Conservation (phyloP, 2,888 invertebrate species). For the Perithous albicinctus region DNA sequence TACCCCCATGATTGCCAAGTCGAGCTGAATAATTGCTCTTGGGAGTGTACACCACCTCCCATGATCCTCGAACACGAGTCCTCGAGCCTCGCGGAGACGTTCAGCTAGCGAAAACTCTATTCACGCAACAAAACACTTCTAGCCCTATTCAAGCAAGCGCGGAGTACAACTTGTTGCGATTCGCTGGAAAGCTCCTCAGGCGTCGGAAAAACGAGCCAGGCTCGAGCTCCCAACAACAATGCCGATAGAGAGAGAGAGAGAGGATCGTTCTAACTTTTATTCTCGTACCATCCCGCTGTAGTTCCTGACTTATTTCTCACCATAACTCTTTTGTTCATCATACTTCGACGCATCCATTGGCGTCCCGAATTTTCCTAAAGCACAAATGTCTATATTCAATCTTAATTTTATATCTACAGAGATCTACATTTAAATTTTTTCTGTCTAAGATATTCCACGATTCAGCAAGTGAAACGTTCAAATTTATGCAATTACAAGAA, state of each 20-base stretch:
- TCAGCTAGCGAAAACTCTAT: conserved; percentile 7
- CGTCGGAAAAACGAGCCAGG: conserved; percentile 18
- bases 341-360: neutral
- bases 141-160: conserved; percentile 15
- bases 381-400: neutral
- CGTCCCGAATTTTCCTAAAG: neutral
- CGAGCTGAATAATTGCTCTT: conserved; percentile 24
- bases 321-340: neutral
- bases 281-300: neutral
- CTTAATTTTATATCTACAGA: neutral
- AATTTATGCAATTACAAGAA: no score
- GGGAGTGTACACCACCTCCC: neutral
- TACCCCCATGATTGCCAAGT: neutral
- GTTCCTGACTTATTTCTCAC: neutral
- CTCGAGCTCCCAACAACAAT: conserved; percentile 27
- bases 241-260: neutral
- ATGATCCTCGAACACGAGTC: conserved; percentile 30
- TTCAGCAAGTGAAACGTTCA: no score
- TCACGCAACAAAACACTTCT: conserved; percentile 34
- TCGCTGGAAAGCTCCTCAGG: conserved; percentile 10
- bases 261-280: conserved; percentile 2
- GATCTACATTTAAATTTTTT: neutral
- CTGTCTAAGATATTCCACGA: no score
- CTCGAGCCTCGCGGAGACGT: conserved; percentile 7
- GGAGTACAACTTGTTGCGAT: conserved; percentile 56